Evolutionary conservation across 2,888 invertebrate species (phyloP).

Genomic region (Corbicula japonica): DNA sequence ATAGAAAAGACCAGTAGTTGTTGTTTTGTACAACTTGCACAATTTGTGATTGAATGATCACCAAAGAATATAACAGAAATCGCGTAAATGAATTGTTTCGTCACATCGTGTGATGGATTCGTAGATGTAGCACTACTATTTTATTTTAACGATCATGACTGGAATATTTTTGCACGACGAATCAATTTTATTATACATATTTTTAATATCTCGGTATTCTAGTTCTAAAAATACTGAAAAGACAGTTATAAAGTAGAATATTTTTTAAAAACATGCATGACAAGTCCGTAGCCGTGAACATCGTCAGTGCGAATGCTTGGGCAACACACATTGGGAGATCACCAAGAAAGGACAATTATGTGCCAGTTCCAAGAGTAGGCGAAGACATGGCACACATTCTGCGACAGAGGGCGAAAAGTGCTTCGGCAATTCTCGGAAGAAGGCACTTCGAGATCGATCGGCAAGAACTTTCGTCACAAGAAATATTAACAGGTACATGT

Average conservation of each 20-base stretch:
- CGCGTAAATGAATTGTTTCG: too few relatives aligned
- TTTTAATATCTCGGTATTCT: too few relatives aligned
- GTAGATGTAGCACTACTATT: neutral
- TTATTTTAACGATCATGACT: neutral
- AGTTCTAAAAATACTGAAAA: neutral
- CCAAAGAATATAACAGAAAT: too few relatives aligned
- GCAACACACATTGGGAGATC: constrained; percentile 14
- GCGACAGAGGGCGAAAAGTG: constrained; percentile 14
- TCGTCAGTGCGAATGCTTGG: constrained; percentile 27
- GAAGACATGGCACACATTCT: neutral
- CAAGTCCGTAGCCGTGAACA: neutral
- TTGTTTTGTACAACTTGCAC: too few relatives aligned
- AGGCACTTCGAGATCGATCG: neutral
- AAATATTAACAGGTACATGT: constrained; percentile 19
- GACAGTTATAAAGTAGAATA: neutral
- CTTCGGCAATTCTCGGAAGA: constrained; percentile 18
- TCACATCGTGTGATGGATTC: neutral
- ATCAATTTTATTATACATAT: too few relatives aligned
- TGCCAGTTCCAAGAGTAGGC: neutral
- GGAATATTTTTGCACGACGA: neutral
- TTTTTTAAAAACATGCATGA: neutral
- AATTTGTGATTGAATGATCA: too few relatives aligned
- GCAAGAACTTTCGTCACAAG: constrained; percentile 1
- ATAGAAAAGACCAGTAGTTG: too few relatives aligned
- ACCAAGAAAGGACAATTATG: neutral